Base-by-base conservation (phyloP, 2,888 invertebrate genomes). In the Heteropelma amictum region DNA sequence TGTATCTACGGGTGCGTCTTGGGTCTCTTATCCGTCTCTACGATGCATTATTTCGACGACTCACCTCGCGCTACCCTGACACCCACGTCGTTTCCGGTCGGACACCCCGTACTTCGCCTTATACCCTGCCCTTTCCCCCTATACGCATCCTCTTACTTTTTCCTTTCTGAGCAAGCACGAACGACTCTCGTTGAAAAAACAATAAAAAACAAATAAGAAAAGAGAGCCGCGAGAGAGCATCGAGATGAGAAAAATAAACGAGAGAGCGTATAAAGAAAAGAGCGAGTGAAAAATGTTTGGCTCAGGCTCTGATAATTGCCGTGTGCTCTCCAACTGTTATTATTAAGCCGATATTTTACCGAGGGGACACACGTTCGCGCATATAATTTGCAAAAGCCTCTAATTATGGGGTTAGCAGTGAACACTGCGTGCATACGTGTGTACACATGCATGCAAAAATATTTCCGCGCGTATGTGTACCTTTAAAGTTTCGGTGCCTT, bases 311-410 rank as follows among this genome's bases (percentile, higher is more conserved):
- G 84, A 87, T 89, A 88, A 89, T 88, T 89, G 88, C 86, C 73
- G 82, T 68, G 64, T 65, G 86, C 88, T 85, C 87, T 87, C 85
- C 87, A 88, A 89, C 88, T 87, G 88, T 89, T 89, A 88, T 89
- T 89, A 89, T 89, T 89, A 88, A 88, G 86, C 87, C 88, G 87
- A 89, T 88, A 88, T 89, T 89, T 89, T 87, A 89, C 88, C 87
- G 82, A 88, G 87, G 86, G 88, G 89, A 88, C 88, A 88, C 88
- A 87, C 83, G 87, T 87, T 87, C 87, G 86, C 85, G 88, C 89
- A 88, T 89, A 88, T 89, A 89, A 89, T 89, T 89, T 88, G 85
- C 85, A 79, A 88, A 88, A 87, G 85, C 84, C 88, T 88, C 87
- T 89, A 88, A 89, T 89, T 89, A 89, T 86, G 86, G 88, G 71